Conservation (phyloP, 2,113 vertebrate genomes). For the Corythaixoides concolor region DNA sequence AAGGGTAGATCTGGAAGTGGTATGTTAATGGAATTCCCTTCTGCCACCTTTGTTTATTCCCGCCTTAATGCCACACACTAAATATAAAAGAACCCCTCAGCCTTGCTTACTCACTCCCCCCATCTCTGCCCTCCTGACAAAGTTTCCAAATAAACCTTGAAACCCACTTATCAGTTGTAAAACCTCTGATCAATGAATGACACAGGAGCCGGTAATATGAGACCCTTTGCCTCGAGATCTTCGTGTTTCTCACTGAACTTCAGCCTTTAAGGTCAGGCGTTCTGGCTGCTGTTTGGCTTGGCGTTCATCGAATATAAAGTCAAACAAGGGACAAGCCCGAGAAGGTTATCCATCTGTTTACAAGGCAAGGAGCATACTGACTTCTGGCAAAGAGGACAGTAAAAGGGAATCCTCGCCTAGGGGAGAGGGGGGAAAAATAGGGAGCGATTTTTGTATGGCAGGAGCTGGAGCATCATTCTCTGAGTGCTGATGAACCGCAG, state of each 20-base stretch:
- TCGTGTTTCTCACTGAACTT: neutral
- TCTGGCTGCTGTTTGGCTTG: conserved; percentile 43
- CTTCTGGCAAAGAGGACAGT: neutral
- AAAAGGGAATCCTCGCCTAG: neutral
- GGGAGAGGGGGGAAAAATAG: neutral
- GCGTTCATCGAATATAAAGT: conserved; percentile 31
- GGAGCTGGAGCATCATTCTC: neutral
- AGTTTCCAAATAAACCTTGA: conserved; percentile 59
- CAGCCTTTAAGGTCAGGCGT: conserved; percentile 29
- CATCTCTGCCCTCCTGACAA: neutral
- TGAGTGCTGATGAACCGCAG: neutral
- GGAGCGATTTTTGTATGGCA: neutral
- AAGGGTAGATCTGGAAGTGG: neutral
- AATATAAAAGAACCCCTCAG: neutral
- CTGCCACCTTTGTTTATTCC: conserved; percentile 9
- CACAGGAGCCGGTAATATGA: conserved; percentile 44
- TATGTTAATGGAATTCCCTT: conserved; percentile 12
- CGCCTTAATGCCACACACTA: neutral
- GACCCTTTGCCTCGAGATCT: conserved; percentile 23
- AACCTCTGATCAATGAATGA: conserved; percentile 31
- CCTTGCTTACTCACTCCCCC: neutral
- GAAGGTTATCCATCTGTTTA: conserved; percentile 17
- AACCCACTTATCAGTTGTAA: conserved; percentile 52
- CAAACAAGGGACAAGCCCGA: conserved; percentile 28
- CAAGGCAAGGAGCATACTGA: conserved; percentile 34